These are phyloP conservation scores for Caenorhabditis auriculariae DNA, from an alignment of 2,888 invertebrate genomes.

Conservation along the genomic window DNA sequence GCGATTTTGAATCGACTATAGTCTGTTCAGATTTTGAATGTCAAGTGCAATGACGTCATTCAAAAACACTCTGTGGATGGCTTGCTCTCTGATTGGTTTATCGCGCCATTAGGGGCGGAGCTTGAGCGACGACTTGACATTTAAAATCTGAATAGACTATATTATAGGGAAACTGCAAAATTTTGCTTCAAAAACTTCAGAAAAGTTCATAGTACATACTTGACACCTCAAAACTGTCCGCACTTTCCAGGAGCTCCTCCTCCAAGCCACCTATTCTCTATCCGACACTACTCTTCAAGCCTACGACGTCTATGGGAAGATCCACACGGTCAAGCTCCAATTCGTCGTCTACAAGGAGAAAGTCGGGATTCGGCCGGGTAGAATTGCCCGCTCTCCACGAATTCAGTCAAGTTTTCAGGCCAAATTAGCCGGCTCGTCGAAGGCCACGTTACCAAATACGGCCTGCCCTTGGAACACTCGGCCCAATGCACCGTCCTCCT, in stretches of 20 bases:
- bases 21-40: too few species aligned
- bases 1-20: too few species aligned
- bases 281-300: conserved; percentile 74
- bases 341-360: conserved; percentile 97
- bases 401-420: conserved; percentile 21
- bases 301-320: conserved; percentile 97
- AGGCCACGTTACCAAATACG: conserved; percentile 83
- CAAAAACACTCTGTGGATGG: too few species aligned
- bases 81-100: too few species aligned
- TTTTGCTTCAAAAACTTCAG: background rate
- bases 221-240: conserved; percentile 13
- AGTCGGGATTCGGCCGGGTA: conserved; percentile 90
- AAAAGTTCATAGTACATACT: background rate
- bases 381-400: too few species aligned
- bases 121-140: too few species aligned
- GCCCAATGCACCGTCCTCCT: conserved; percentile 93
- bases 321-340: conserved; percentile 94
- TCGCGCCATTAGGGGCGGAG: too few species aligned
- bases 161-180: background rate
- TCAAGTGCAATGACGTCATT: too few species aligned
- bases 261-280: conserved; percentile 66
- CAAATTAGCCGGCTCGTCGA: conserved; percentile 50
- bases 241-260: conserved; percentile 58
- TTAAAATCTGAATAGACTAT: too few species aligned
- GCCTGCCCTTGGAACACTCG: conserved; percentile 90